These are phyloP conservation scores for Limenitis camilla DNA, from an alignment of 2,888 invertebrate genomes.

Conservation along the genomic window DNA sequence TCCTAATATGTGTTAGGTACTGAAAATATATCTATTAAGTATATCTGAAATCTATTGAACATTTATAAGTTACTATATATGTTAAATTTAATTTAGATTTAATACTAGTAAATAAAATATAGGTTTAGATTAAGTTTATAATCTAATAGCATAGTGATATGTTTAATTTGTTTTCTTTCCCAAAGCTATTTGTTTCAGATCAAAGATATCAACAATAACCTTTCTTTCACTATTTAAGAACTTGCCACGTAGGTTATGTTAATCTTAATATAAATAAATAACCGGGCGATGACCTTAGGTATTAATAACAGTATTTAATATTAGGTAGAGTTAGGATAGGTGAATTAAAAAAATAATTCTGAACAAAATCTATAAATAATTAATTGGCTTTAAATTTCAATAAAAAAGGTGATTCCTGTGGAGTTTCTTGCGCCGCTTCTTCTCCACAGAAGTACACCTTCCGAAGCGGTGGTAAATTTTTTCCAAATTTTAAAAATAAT, in stretches of 20 bases:
- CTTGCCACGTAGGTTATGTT: slow-evolving; percentile 13
- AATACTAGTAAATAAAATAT: neutral
- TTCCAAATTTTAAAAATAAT: slow-evolving; percentile 15
- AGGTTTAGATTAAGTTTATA: neutral
- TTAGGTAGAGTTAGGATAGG: too few relatives aligned
- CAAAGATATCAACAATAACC: too few relatives aligned
- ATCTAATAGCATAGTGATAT: neutral
- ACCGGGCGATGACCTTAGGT: slow-evolving; percentile 29
- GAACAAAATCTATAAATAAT: neutral
- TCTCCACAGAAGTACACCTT: slow-evolving; percentile 57
- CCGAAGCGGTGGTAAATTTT: slow-evolving; percentile 48
- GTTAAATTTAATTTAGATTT: too few relatives aligned
- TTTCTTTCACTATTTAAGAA: too few relatives aligned
- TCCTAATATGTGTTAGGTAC: slow-evolving; percentile 12
- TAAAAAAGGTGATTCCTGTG: slow-evolving; percentile 31
- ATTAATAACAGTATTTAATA: too few relatives aligned
- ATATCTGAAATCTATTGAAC: neutral
- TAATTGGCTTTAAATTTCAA: slow-evolving; percentile 16
- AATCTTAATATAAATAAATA: neutral
- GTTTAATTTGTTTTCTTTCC: too few relatives aligned
- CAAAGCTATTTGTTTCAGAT: too few relatives aligned
- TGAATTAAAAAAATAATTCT: neutral
- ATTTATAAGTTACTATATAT: neutral
- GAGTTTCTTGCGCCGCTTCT: slow-evolving; percentile 69
- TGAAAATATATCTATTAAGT: neutral